Evolutionary conservation across 2,797 vertebrate species (phyloP).

Genomic region (Mus minutoides): DNA sequence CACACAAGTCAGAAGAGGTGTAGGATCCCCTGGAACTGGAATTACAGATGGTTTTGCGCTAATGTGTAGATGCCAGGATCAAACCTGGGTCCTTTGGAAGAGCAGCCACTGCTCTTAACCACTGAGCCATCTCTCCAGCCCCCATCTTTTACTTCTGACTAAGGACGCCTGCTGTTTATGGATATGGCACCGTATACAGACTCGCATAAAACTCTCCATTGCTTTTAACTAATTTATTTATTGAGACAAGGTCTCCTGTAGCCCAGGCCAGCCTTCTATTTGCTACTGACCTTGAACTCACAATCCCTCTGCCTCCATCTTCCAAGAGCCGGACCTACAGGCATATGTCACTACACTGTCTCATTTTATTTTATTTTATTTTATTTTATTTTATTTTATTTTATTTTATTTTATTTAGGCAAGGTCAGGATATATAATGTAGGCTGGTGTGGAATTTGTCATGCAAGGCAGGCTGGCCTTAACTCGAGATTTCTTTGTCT

Average conservation of each 20-base stretch:
- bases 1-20: neutral
- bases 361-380: neutral
- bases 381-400: neutral
- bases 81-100: neutral
- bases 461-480: neutral
- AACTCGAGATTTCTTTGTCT: neutral
- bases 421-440: neutral
- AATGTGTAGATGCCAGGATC: neutral
- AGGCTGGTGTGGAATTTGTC: neutral
- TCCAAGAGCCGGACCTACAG: neutral
- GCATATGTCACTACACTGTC: neutral
- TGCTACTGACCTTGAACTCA: neutral
- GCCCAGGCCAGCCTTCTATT: neutral
- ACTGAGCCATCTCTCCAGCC: neutral
- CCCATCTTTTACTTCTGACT: neutral
- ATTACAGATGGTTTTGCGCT: neutral
- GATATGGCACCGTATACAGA: neutral
- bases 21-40: neutral
- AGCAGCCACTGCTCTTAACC: neutral
- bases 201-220: neutral
- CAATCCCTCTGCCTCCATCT: neutral
- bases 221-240: neutral
- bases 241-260: neutral
- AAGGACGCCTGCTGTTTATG: neutral
- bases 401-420: neutral